Evolutionary conservation across 2,113 vertebrate species (phyloP).

Genomic region (Acanthochromis polyacanthus): DNA sequence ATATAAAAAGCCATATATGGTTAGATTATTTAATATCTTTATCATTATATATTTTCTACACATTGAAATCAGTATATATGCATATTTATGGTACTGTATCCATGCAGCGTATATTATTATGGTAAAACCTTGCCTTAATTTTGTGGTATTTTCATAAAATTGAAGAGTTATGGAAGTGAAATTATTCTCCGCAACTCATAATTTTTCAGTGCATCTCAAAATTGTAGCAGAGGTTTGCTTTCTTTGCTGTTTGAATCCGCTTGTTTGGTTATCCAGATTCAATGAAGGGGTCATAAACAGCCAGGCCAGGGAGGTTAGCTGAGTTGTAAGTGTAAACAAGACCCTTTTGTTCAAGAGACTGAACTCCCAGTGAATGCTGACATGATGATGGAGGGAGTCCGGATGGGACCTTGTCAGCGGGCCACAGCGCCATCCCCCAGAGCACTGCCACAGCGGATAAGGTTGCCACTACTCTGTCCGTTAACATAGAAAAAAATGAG

Average conservation of each 20-base stretch:
- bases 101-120: too few species aligned
- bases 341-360: slow-evolving; percentile 66
- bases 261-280: slow-evolving; percentile 36
- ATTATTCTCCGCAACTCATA: background rate
- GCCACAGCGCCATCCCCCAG: slow-evolving; percentile 48
- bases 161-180: background rate
- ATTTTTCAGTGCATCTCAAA: slow-evolving; percentile 3
- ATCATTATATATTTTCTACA: too few species aligned
- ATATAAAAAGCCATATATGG: too few species aligned
- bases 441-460: slow-evolving; percentile 56
- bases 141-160: too few species aligned
- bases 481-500: slow-evolving; percentile 59
- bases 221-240: background rate
- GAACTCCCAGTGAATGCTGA: slow-evolving; percentile 73
- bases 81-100: too few species aligned
- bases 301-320: slow-evolving; percentile 40
- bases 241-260: slow-evolving; percentile 11
- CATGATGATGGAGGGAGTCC: slow-evolving; percentile 82
- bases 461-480: slow-evolving; percentile 52
- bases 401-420: slow-evolving; percentile 72
- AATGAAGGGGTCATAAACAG: slow-evolving; percentile 36
- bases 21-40: too few species aligned
- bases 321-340: slow-evolving; percentile 67
- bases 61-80: too few species aligned
- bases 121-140: too few species aligned